Evolutionary conservation across 2,888 invertebrate species (phyloP).

Genomic region (Dasypolia templi): DNA sequence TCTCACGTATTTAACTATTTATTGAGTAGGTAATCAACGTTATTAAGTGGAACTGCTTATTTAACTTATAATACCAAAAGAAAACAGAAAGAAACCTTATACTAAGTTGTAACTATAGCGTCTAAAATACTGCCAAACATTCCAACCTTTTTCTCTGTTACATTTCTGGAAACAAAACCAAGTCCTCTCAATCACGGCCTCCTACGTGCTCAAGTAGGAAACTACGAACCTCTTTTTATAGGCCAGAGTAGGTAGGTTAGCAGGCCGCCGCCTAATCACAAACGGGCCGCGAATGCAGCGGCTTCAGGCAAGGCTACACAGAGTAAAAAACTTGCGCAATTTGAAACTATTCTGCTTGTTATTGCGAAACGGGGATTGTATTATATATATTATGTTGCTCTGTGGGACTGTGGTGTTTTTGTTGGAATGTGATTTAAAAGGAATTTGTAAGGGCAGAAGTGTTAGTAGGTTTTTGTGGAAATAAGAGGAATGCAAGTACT

Average conservation of each 20-base stretch:
- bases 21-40: background rate
- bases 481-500: too few species aligned
- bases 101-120: too few species aligned
- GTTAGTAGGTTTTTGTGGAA: background rate
- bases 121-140: background rate
- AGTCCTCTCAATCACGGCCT: constrained; percentile 48
- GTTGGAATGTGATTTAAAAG: constrained; percentile 3
- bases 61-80: background rate
- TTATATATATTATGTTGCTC: background rate
- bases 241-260: constrained; percentile 65
- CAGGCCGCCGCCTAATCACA: constrained; percentile 62
- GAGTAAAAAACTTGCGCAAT: constrained; percentile 44
- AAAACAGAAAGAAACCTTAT: background rate
- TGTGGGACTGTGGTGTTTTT: constrained; percentile 1
- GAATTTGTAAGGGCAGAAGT: background rate
- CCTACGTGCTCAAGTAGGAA: constrained; percentile 65
- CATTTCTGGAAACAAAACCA: constrained; percentile 25
- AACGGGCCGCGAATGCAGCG: constrained; percentile 23
- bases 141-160: constrained; percentile 4
- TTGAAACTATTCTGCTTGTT: constrained; percentile 11
- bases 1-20: background rate
- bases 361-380: constrained; percentile 11
- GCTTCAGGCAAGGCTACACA: constrained; percentile 35
- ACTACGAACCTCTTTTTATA: constrained; percentile 53
- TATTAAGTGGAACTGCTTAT: background rate